Evolutionary conservation across 1,140 invertebrate genomes (phyloP), one percentile per base, ranked within the genome.

Genomic region (Oncopodura yosiiana): DNA sequence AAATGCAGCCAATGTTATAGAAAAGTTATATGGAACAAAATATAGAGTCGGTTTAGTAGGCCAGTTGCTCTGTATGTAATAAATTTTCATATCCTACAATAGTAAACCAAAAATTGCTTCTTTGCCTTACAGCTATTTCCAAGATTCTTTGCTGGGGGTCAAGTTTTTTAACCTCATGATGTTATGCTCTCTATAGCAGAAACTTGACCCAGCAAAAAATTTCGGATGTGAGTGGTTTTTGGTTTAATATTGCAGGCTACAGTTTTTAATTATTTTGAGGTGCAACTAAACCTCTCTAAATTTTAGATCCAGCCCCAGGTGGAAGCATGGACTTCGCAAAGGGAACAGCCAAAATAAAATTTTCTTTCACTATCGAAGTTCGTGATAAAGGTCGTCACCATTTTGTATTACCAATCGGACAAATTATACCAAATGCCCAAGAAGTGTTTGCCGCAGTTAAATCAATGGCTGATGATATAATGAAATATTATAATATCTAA

Each of bases 381-480:
- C 36, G 58, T 24, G 58, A 60, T 26, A 60, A 46, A 16, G 58
- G 58, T 1, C 23, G 39, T 12, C 12, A 49, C 24, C 51, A 52
- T n/a, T n/a, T n/a, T n/a, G n/a, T n/a, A n/a, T n/a, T n/a, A n/a
- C n/a, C n/a, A n/a, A n/a, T n/a, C n/a, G n/a, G n/a, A n/a, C n/a
- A n/a, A n/a, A n/a, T n/a, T n/a, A 48, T 51, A 32, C 58, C 58
- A 23, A 29, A 24, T n/a, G 58, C 53, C n/a, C 34, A 52, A 46
- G 58, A 60, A 48, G 58, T 59, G 18, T 79, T 83, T 63, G 84
- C 81, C 6, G 88, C 81, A 2, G 72, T 92, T 18, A 78, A 83
- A 66, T 81, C 84, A 0, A 77, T 93, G 38, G 86, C 83, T 14
- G 42, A 49, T 12, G 51, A 50, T 24, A 46, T 58, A 6, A 48